Conservation (phyloP, 2,797 vertebrate species). For the Falco novaeseelandiae region DNA sequence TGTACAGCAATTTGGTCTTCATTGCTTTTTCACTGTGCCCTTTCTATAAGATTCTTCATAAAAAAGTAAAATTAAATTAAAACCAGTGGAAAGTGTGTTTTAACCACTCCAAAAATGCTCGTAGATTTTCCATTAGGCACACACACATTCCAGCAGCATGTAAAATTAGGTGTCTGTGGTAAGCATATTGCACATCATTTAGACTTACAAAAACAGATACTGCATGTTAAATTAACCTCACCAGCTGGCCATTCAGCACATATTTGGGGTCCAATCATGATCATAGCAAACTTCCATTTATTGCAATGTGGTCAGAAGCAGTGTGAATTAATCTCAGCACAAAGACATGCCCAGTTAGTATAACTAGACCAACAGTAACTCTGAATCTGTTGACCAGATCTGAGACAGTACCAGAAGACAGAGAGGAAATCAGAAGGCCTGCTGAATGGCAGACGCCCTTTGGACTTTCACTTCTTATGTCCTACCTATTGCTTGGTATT, state of each 20-base stretch:
- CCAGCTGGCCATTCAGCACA: background rate
- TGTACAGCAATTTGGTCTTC: constrained; percentile 66
- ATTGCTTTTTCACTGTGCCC: constrained; percentile 52
- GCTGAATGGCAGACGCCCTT: background rate
- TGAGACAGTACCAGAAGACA: background rate
- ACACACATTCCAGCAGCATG: background rate
- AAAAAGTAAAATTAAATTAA: constrained; percentile 69
- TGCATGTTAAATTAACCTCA: background rate
- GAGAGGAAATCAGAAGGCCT: background rate
- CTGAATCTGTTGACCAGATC: background rate
- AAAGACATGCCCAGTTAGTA: background rate
- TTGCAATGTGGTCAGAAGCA: background rate
- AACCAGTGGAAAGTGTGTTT: constrained; percentile 52
- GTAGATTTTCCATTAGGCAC: constrained; percentile 12
- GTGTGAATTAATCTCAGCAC: background rate
- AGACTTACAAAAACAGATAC: background rate
- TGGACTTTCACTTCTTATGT: background rate
- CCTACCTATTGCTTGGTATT: background rate
- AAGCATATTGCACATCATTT: background rate
- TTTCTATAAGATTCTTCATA: constrained; percentile 69
- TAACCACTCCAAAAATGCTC: constrained; percentile 62
- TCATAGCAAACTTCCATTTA: background rate
- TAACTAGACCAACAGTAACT: background rate
- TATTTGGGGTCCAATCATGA: background rate
- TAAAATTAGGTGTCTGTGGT: background rate